These are phyloP conservation scores for Irena cyanogastra DNA, from an alignment of 2,113 vertebrate species.

Conservation along the genomic window DNA sequence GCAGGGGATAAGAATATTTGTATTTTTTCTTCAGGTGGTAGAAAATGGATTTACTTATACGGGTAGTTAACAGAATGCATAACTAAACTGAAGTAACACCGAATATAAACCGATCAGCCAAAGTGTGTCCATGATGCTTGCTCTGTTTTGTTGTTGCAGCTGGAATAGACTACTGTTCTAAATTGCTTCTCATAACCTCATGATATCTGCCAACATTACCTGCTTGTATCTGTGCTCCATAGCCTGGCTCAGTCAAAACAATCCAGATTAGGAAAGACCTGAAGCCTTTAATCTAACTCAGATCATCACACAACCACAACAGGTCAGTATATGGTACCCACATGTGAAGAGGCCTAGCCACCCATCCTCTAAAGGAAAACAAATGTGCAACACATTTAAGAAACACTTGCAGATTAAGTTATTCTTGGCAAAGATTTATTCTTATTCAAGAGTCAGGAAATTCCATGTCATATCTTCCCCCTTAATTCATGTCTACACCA, in stretches of 20 bases:
- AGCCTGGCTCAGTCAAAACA: not conserved
- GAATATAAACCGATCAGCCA: not conserved
- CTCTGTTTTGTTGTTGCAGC: conserved; percentile 10
- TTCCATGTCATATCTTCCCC: not conserved
- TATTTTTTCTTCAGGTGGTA: not conserved
- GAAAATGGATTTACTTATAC: not conserved
- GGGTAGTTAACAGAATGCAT: not conserved
- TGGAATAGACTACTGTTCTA: conserved; percentile 4
- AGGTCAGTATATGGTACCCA: not conserved
- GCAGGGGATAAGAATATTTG: not conserved
- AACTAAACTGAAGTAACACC: not conserved
- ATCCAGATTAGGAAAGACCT: not conserved
- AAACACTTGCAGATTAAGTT: conserved; percentile 26
- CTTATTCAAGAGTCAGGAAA: not conserved
- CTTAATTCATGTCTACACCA: not conserved
- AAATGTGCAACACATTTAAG: conserved; percentile 16
- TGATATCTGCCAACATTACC: not conserved
- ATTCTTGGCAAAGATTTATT: not conserved
- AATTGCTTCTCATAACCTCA: not conserved
- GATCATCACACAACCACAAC: not conserved
- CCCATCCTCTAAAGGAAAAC: conserved; percentile 31
- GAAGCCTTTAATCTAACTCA: not conserved
- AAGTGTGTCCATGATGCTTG: not conserved
- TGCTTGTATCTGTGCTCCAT: not conserved
- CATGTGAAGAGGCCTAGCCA: conserved; percentile 9